Conservation (phyloP, 2,113 vertebrate genomes). For the Setophaga coronata region DNA sequence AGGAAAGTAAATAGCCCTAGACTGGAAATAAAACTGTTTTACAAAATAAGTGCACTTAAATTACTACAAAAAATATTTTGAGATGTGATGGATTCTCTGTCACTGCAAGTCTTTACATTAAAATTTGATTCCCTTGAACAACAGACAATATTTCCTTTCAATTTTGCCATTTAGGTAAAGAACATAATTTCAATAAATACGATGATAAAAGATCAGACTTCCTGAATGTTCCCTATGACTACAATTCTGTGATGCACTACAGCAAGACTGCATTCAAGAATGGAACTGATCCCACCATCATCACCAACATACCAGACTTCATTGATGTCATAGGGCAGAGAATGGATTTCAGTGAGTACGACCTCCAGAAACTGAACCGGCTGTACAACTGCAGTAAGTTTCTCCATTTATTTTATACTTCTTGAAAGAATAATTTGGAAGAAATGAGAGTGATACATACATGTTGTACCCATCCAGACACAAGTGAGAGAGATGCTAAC, state of each 20-base stretch:
- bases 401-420: neutral
- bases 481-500: neutral
- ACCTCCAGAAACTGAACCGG: conserved; percentile 84
- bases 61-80: neutral
- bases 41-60: neutral
- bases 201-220: conserved; percentile 73
- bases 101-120: neutral
- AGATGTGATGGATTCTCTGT: neutral
- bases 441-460: neutral
- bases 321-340: conserved; percentile 89
- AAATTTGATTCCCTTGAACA: neutral
- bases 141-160: neutral
- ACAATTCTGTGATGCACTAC: conserved; percentile 91
- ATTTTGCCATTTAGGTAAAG: conserved; percentile 73
- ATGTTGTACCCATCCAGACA: neutral
- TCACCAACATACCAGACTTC: conserved; percentile 88
- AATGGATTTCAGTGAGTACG: conserved; percentile 92
- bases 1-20: neutral
- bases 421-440: neutral
- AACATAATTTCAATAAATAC: conserved; percentile 82
- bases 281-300: conserved; percentile 82
- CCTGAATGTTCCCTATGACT: conserved; percentile 89
- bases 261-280: conserved; percentile 85
- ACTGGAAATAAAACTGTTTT: neutral
- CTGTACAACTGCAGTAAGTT: conserved; percentile 91